These are phyloP conservation scores for Aldrovandia affinis DNA, from an alignment of 2,797 vertebrate genomes.

Conservation along the genomic window DNA sequence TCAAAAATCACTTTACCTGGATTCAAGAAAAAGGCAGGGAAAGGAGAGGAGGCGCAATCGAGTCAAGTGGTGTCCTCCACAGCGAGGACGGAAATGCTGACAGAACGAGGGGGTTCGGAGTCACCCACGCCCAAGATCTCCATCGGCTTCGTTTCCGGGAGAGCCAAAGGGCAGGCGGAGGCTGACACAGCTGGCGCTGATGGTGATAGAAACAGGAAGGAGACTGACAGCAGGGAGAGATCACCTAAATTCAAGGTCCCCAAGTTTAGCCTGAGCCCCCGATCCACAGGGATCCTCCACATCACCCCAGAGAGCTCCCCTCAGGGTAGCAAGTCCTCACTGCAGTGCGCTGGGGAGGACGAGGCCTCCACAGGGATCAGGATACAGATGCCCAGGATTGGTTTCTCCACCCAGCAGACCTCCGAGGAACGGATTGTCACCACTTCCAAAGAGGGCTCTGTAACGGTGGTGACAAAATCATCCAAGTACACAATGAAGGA, in stretches of 20 bases:
- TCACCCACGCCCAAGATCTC: slow-evolving; percentile 57
- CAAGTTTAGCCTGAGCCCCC: slow-evolving; percentile 78
- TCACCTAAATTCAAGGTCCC: slow-evolving; percentile 80
- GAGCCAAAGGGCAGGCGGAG: slow-evolving; percentile 59
- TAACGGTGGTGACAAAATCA: slow-evolving; percentile 66
- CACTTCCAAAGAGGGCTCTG: slow-evolving; percentile 54
- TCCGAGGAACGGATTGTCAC: slow-evolving; percentile 63
- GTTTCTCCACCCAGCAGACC: slow-evolving; percentile 64
- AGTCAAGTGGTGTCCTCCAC: slow-evolving; percentile 63
- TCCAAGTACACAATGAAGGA: slow-evolving; percentile 66
- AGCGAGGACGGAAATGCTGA: slow-evolving; percentile 72
- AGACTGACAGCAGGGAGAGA: slow-evolving; percentile 65
- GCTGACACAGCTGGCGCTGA: slow-evolving; percentile 27
- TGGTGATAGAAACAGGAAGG: slow-evolving; percentile 35
- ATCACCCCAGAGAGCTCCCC: slow-evolving; percentile 72
- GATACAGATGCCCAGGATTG: slow-evolving; percentile 73
- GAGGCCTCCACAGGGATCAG: slow-evolving; percentile 70
- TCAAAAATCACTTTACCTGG: slow-evolving; percentile 59
- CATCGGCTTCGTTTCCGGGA: slow-evolving; percentile 60
- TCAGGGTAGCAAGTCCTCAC: slow-evolving; percentile 57
- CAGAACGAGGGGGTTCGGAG: slow-evolving; percentile 67
- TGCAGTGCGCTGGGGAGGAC: slow-evolving; percentile 59
- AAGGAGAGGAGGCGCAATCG: slow-evolving; percentile 30
- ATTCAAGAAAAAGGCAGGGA: slow-evolving; percentile 56
- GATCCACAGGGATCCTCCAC: slow-evolving; percentile 71